Conservation (phyloP, 1,140 invertebrate species). For the Amphibalanus amphitrite region DNA sequence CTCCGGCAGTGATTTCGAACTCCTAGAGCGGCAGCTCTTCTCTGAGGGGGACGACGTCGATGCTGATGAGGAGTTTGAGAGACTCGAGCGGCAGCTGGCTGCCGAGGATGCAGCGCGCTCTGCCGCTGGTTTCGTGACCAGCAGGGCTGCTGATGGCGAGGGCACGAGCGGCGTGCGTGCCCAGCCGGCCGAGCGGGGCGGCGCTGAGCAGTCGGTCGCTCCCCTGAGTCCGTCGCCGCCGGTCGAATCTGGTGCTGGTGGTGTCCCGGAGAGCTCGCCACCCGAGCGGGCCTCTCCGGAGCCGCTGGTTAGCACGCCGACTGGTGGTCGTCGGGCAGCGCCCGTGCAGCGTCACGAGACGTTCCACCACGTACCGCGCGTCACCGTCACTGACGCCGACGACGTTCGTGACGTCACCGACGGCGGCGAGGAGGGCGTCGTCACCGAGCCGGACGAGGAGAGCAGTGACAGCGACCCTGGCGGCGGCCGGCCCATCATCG, state of each 20-base stretch:
- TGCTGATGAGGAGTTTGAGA: neutral
- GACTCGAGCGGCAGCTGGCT: neutral
- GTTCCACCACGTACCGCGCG: neutral
- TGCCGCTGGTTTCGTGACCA: neutral
- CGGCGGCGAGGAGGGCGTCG: neutral
- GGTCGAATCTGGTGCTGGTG: no score
- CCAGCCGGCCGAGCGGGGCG: no score
- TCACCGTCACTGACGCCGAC: neutral
- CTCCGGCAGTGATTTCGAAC: no score
- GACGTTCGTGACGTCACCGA: neutral
- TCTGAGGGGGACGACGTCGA: neutral
- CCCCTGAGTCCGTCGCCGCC: neutral
- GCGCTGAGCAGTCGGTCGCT: neutral
- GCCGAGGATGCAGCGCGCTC: neutral
- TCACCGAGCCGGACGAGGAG: neutral
- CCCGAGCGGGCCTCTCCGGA: neutral
- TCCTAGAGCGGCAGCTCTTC: neutral
- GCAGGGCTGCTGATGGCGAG: neutral
- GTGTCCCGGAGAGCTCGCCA: neutral
- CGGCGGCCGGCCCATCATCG: no score
- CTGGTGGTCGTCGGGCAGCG: no score
- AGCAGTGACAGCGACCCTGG: no score
- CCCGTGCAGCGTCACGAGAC: neutral
- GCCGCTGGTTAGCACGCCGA: neutral
- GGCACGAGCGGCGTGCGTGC: no score